These are phyloP conservation scores for Xanthostigma xanthostigma DNA, from an alignment of 2,888 invertebrate species.

Conservation along the genomic window DNA sequence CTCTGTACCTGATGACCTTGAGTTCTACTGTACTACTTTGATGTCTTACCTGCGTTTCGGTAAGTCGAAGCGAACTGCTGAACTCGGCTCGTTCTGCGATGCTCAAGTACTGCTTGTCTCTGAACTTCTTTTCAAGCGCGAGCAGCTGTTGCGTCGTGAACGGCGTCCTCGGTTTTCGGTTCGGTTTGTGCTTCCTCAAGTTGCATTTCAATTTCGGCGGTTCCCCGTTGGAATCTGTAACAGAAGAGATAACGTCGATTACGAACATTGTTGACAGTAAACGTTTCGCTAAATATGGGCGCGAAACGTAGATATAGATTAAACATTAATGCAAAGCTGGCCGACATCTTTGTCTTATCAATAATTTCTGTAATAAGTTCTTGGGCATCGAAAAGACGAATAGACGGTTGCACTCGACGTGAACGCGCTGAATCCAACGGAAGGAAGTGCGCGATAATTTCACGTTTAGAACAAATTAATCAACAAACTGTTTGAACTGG, in stretches of 20 bases:
- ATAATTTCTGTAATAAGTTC: too few species aligned
- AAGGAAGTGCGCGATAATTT: too few species aligned
- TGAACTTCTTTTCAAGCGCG: constrained; percentile 90
- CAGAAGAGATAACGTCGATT: constrained; percentile 11
- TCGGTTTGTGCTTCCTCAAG: constrained; percentile 93
- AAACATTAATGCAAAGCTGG: too few species aligned
- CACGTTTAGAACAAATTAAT: too few species aligned
- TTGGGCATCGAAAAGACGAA: too few species aligned
- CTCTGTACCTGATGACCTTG: constrained; percentile 90
- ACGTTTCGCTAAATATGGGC: too few species aligned
- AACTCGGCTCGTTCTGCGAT: constrained; percentile 97
- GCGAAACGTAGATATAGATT: too few species aligned
- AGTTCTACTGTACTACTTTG: constrained; percentile 80
- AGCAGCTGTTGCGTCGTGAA: constrained; percentile 96
- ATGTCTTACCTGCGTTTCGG: constrained; percentile 68
- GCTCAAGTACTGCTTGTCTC: constrained; percentile 92
- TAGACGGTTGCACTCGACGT: too few species aligned
- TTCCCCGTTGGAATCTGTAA: constrained; percentile 55
- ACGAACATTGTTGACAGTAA: too few species aligned
- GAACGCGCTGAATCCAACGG: too few species aligned
- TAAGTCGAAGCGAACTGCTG: constrained; percentile 81
- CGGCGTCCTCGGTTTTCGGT: constrained; percentile 93
- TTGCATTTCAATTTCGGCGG: constrained; percentile 81
- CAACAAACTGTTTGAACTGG: too few species aligned
- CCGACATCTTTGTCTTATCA: too few species aligned